A percentile compares a stretch with the other conserved stretches of the same genome.
phyloP scores from a whole-genome alignment of 35 echinoderm and acorn worm genomes.

The Stichopus chloronotus region DNA sequence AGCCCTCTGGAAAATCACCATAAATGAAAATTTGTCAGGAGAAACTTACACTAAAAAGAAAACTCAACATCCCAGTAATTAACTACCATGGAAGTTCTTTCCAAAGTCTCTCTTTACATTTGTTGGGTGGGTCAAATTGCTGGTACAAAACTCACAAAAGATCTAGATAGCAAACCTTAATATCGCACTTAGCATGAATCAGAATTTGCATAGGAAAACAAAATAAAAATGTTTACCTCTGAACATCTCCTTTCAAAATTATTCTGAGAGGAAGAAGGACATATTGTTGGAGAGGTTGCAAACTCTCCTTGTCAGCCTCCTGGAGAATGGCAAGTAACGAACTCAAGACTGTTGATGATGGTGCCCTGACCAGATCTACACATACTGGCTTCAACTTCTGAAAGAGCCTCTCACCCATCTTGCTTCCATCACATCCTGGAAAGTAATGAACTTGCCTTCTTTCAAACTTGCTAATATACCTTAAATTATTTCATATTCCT shows the following conservation, averaged over 20 bases:
- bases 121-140: no score
- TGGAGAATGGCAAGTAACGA: slow-evolving; percentile 43
- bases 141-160: no score
- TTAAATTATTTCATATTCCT: no score
- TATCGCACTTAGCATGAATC: no score
- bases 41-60: no score
- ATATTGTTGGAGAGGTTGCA: slow-evolving; percentile 79
- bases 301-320: not conserved
- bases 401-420: slow-evolving; percentile 55
- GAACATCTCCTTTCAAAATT: slow-evolving; percentile 45
- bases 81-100: no score
- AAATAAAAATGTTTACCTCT: not conserved
- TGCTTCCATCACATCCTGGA: not conserved
- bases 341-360: slow-evolving; percentile 46
- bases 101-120: no score
- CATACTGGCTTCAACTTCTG: slow-evolving; percentile 70
- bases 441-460: not conserved
- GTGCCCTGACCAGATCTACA: slow-evolving; percentile 65
- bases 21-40: no score
- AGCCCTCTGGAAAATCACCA: no score
- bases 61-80: no score
- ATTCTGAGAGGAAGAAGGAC: slow-evolving; percentile 76
- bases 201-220: not conserved
- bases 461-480: no score
- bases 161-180: no score